A percentile compares a stretch with the other conserved stretches of the same genome.
Conservation (phyloP, 2,113 vertebrate species). For the Gymnogyps californianus region DNA sequence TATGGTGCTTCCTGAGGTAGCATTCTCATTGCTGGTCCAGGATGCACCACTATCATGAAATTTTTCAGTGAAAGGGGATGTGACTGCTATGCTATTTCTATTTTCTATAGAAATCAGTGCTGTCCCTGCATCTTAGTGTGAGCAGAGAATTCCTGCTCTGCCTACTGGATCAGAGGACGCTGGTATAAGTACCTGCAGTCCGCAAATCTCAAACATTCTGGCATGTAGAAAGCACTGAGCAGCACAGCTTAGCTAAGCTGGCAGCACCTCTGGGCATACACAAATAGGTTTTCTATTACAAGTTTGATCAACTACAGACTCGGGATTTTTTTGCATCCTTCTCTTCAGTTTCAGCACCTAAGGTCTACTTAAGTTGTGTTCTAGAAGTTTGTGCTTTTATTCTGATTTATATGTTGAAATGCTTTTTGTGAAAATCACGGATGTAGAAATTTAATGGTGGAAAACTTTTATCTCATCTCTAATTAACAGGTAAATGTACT, state of each 20-base stretch:
- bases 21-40: neutral
- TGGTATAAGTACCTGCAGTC: neutral
- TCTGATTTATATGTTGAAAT: neutral
- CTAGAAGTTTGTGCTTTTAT: neutral
- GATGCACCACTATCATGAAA: accelerated
- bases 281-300: neutral
- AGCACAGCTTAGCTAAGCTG: neutral
- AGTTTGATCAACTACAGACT: neutral
- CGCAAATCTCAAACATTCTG: neutral
- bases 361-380: neutral
- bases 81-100: neutral
- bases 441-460: neutral
- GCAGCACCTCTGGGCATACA: neutral
- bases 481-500: neutral
- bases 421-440: neutral
- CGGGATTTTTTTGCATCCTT: neutral
- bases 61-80: neutral
- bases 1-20: neutral
- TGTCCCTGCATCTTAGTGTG: neutral
- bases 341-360: neutral
- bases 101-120: neutral
- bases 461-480: neutral
- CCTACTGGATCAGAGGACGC: neutral
- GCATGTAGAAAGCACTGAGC: neutral
- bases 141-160: neutral